These are phyloP conservation scores for Cossypha dichroa DNA, from an alignment of 2,797 vertebrate genomes.

Conservation along the genomic window DNA sequence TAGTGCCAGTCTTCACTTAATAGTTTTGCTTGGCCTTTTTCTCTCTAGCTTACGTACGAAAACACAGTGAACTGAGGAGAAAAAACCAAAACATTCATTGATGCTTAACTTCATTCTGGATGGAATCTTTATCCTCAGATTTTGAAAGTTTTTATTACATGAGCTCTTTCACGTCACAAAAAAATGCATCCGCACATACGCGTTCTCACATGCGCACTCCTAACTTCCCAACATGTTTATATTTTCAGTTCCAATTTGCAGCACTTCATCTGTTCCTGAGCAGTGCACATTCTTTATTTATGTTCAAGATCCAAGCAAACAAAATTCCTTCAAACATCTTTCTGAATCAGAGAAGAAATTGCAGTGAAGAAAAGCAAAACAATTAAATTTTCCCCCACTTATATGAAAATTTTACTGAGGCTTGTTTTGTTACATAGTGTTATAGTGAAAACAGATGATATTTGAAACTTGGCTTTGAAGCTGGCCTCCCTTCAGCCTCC, in stretches of 20 bases:
- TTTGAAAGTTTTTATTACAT: background rate
- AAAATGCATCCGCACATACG: background rate
- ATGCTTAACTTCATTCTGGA: background rate
- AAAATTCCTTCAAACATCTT: slow-evolving; percentile 23
- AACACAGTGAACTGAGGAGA: background rate
- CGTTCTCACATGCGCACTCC: background rate
- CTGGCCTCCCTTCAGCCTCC: slow-evolving; percentile 18
- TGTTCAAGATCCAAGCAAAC: background rate
- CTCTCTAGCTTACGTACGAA: background rate
- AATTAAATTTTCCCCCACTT: slow-evolving; percentile 21
- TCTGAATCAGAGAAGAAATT: slow-evolving; percentile 4
- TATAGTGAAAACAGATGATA: slow-evolving; percentile 67
- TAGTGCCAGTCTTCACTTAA: background rate
- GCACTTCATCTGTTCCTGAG: background rate
- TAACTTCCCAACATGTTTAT: background rate
- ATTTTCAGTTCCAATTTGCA: background rate
- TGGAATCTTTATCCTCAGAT: background rate
- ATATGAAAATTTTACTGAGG: slow-evolving; percentile 12
- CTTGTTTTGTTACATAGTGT: slow-evolving; percentile 51
- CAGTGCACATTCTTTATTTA: background rate
- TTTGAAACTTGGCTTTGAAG: slow-evolving; percentile 51
- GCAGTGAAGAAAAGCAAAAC: background rate
- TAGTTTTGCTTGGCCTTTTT: background rate
- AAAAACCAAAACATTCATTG: background rate
- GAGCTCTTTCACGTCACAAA: background rate